Percentiles rank a stretch among this genome's conserved stretches.
Conservation (phyloP, 2,888 invertebrate genomes). For the Galeopsomyia nigrocyanea region DNA sequence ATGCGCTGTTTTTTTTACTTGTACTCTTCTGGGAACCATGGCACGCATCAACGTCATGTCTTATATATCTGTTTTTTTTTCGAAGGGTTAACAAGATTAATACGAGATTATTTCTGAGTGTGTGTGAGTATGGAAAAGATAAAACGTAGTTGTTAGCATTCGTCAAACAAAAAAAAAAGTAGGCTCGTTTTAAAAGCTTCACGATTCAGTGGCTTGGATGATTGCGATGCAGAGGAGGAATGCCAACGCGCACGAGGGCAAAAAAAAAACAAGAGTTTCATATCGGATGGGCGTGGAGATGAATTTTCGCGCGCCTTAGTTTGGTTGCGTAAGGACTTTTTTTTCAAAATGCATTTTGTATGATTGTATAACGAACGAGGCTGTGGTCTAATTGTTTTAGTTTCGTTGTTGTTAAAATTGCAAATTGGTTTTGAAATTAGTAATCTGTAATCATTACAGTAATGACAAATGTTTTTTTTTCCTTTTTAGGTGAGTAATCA, state of each 20-base stretch:
- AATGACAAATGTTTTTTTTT: conserved; percentile 2
- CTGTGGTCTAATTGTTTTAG: conserved; percentile 12
- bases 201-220: conserved; percentile 25
- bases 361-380: background rate
- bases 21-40: conserved; percentile 16
- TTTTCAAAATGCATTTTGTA: background rate
- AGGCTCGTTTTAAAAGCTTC: background rate
- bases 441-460: background rate
- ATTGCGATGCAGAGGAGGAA: conserved; percentile 6
- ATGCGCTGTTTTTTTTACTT: conserved; percentile 6
- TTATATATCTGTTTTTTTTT: background rate
- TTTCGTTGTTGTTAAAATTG: background rate
- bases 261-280: conserved; percentile 4
- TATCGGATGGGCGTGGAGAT: conserved; percentile 9
- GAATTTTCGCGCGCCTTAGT: conserved; percentile 1
- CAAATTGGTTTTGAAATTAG: no score
- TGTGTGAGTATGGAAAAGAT: no score
- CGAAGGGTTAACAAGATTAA: no score
- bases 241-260: background rate
- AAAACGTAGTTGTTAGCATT: no score
- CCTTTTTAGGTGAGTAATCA: conserved; percentile 35
- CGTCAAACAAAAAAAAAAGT: background rate
- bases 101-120: no score
- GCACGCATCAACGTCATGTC: conserved; percentile 18
- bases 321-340: background rate